Evolutionary conservation across 2,888 invertebrate species (phyloP).

Genomic region (Conistra vaccinii): DNA sequence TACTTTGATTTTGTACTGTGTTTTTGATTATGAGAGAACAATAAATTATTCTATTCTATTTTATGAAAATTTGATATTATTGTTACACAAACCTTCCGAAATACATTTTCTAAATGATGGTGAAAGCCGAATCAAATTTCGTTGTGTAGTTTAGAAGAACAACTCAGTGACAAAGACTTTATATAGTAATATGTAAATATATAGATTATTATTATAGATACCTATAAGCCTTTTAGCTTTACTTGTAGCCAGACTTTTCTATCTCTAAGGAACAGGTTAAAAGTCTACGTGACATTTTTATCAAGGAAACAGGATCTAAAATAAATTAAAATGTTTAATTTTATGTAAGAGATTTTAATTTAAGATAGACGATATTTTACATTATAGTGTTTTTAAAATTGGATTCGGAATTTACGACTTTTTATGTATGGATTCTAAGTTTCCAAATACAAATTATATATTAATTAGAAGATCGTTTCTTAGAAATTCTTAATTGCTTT

Average conservation of each 20-base stretch:
- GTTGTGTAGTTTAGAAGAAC: neutral
- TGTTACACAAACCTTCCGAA: neutral
- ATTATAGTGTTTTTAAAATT: neutral
- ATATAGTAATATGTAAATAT: no score
- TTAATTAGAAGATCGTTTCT: neutral
- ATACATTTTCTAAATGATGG: neutral
- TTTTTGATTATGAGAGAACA: no score
- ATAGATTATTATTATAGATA: no score
- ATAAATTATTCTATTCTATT: no score
- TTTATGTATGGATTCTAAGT: no score
- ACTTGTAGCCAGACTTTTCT: neutral
- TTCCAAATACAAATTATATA: no score
- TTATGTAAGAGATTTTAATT: conserved; percentile 35
- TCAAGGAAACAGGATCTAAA: conserved; percentile 13
- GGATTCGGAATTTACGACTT: neutral
- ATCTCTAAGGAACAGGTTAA: no score
- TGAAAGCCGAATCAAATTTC: neutral
- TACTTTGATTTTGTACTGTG: no score
- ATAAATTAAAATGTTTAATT: no score
- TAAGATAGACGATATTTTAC: conserved; percentile 19
- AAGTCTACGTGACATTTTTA: conserved; percentile 22
- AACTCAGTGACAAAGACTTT: neutral
- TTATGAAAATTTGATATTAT: no score
- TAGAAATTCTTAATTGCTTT: conserved; percentile 9
- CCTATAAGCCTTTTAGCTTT: neutral